A percentile compares a stretch with the other conserved stretches of the same genome.
These are phyloP conservation scores for Agelas oroides DNA, from an alignment of 37 sponge, comb jelly and placozoan genomes.

Conservation along the genomic window DNA sequence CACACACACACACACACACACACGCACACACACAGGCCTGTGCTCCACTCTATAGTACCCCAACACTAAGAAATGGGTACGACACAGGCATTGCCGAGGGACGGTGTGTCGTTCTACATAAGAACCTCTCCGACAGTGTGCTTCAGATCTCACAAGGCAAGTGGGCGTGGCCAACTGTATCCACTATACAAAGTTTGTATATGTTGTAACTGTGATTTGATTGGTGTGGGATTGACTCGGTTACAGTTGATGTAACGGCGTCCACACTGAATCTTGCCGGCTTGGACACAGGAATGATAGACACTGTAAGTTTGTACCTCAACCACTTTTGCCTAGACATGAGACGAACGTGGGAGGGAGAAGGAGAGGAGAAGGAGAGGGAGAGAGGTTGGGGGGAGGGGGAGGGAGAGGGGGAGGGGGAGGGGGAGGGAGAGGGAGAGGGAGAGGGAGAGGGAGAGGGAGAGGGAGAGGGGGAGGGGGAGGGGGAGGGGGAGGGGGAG, in stretches of 20 bases:
- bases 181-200: no score
- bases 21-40: conserved; percentile 19
- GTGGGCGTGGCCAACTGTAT: not conserved
- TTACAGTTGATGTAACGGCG: not conserved
- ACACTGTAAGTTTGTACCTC: not conserved
- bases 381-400: not conserved
- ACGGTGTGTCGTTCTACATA: conserved; percentile 21
- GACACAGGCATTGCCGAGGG: not conserved
- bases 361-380: not conserved
- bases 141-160: conserved; percentile 3
- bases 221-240: no score
- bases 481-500: no score
- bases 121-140: not conserved
- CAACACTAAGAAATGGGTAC: not conserved
- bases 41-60: conserved; percentile 21
- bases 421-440: not conserved
- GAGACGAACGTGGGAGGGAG: no score
- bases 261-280: conserved; percentile 12
- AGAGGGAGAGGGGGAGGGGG: not conserved
- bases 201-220: no score
- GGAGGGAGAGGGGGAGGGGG: conserved; percentile 18
- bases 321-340: no score
- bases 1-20: not conserved
- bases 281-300: not conserved
- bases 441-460: not conserved